Conservation (phyloP, 2,888 invertebrate genomes). For the Halictus ligatus region DNA sequence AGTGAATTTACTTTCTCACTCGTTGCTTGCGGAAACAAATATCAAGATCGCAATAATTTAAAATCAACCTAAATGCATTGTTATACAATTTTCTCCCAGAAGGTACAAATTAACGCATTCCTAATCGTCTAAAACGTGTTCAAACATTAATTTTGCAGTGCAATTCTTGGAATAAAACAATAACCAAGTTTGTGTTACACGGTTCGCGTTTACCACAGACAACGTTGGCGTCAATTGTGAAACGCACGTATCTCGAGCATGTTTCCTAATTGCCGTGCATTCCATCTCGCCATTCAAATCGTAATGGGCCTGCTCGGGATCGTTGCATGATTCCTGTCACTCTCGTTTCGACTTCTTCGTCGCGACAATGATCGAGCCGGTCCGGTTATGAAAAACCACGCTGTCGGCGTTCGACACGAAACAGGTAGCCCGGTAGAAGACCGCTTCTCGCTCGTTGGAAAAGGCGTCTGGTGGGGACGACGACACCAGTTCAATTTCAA, state of each 20-base stretch:
- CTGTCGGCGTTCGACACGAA: neutral
- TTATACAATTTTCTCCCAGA: too few species aligned
- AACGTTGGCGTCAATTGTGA: neutral
- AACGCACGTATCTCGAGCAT: neutral
- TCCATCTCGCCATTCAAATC: neutral
- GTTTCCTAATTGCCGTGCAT: neutral
- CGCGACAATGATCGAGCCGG: neutral
- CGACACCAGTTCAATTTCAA: neutral
- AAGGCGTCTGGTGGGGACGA: neutral
- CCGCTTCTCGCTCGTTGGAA: neutral
- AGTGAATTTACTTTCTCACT: too few species aligned
- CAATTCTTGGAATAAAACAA: too few species aligned
- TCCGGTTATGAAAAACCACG: neutral
- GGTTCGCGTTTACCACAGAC: too few species aligned
- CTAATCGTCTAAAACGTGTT: too few species aligned
- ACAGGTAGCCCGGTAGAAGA: neutral
- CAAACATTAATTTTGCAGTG: too few species aligned
- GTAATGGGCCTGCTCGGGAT: neutral
- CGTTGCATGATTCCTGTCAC: conserved; percentile 15
- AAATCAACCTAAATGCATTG: too few species aligned
- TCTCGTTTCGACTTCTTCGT: neutral
- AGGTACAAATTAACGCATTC: too few species aligned
- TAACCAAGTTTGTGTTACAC: too few species aligned
- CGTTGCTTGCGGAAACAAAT: too few species aligned
- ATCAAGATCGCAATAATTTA: too few species aligned